Evolutionary conservation across 2,797 vertebrate species (phyloP).

Genomic region (Bradypodion pumilum): DNA sequence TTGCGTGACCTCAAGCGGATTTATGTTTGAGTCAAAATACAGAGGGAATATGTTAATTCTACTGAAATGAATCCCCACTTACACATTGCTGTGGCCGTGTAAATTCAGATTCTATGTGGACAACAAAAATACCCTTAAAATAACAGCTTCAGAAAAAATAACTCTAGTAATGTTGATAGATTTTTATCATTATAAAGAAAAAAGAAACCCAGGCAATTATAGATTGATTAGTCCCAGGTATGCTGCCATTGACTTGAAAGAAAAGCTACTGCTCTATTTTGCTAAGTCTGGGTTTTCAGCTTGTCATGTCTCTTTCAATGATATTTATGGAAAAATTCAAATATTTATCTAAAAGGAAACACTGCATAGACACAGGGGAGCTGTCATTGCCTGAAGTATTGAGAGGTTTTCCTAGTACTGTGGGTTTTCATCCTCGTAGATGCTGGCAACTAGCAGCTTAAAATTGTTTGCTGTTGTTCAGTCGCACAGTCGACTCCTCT

Average conservation of each 20-base stretch:
- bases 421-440: not conserved
- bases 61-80: constrained; percentile 25
- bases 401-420: not conserved
- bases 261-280: not conserved
- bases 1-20: too few species aligned
- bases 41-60: constrained; percentile 29
- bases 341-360: constrained; percentile 6
- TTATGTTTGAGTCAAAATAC: too few species aligned
- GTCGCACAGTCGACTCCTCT: too few species aligned
- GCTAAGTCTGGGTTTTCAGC: not conserved
- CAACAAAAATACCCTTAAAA: constrained; percentile 23
- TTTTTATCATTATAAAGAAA: constrained; percentile 16
- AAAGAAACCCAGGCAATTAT: not conserved
- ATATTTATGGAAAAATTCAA: not conserved
- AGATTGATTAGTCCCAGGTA: constrained; percentile 14
- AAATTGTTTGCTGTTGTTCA: too few species aligned
- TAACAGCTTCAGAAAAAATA: constrained; percentile 24
- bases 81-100: not conserved
- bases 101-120: not conserved
- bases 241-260: not conserved
- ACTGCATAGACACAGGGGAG: not conserved
- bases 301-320: not conserved
- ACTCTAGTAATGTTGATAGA: constrained; percentile 10
- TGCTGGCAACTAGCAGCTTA: not conserved
- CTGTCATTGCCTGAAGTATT: not conserved